Evolutionary conservation across 2,888 invertebrate genomes (phyloP).

Genomic region (Aleiodes leptofemur): DNA sequence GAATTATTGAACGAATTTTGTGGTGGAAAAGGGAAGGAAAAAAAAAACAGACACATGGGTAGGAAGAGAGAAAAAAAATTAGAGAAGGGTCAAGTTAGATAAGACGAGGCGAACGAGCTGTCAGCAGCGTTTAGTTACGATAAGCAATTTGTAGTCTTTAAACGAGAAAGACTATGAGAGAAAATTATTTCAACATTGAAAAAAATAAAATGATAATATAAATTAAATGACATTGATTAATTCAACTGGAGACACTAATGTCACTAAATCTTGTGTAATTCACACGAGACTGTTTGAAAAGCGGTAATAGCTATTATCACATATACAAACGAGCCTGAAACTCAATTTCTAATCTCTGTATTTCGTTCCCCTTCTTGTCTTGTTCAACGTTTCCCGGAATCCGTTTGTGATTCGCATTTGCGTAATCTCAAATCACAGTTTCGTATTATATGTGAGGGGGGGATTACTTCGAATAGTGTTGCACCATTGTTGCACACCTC

Average conservation of each 20-base stretch:
- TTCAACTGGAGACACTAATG: conserved; percentile 41
- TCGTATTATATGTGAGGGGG: background rate
- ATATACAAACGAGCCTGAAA: conserved; percentile 61
- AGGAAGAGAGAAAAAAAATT: conserved; percentile 57
- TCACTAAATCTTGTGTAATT: conserved; percentile 63
- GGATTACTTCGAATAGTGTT: background rate
- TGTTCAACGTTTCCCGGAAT: conserved; percentile 35
- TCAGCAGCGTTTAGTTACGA: conserved; percentile 62
- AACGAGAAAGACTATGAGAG: background rate
- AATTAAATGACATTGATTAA: conserved; percentile 50
- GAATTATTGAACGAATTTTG: conserved; percentile 42
- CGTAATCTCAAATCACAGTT: conserved; percentile 55
- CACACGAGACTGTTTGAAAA: conserved; percentile 61
- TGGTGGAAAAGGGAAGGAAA: background rate
- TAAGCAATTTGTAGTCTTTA: conserved; percentile 73
- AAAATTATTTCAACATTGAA: conserved; percentile 44
- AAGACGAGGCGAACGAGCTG: conserved; percentile 64
- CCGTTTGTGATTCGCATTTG: conserved; percentile 56
- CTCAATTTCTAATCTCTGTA: conserved; percentile 55
- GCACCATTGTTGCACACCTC: conserved; percentile 3
- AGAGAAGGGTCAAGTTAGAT: conserved; percentile 65
- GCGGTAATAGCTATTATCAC: conserved; percentile 66
- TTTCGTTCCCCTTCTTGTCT: conserved; percentile 41
- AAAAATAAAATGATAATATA: conserved; percentile 47
- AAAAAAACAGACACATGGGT: too few relatives aligned